Base-by-base conservation (phyloP, 1,140 invertebrate species). In the Rhizoglyphus robini region DNA sequence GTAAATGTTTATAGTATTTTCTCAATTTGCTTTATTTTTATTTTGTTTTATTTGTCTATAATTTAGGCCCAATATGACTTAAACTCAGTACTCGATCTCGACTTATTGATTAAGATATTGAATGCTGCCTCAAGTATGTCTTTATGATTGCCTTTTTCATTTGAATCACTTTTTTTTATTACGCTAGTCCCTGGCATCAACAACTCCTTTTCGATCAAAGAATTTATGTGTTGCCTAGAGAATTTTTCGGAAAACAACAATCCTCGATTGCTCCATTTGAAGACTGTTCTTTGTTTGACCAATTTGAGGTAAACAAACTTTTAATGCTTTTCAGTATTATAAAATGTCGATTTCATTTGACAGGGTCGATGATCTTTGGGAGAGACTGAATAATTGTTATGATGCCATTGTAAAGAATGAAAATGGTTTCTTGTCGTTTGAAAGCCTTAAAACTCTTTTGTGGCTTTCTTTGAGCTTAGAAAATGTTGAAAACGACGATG, bases 171-270 rank as follows among this genome's bases (percentile, higher is more conserved):
- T 58, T 41, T 63, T 63, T 49, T 41, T 25, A 8, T 4, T n/a
- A n/a, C n/a, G n/a, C n/a, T 36, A 64, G 54, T 30, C 23, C 47
- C 63, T 1, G 46, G 31, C 11, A 49, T 64, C 11, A 18, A 1
- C 1, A 18, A 64, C 20, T 64, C 63, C 13, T 25, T 30, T 49
- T 48, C 63, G 30, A 11, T 64, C 31, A 64, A 64, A 38, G 63
- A 64, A 23, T 64, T 64, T 8, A 25, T 48, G 41, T 13, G 5
- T 25, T 64, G 47, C 51, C 27, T 64, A 5, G n/a, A 48, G 27
- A 48, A 57, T 3, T 13, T n/a, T 15, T 5, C 36, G 29, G 15
- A 3, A 3, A 51, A 54, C 25, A 25, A 30, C 2, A 57, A 57
- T 2, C 23, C 41, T 25, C 1, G 1, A 41, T 29, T 60, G 29